Base-by-base conservation (phyloP, 2,113 vertebrate genomes). In the Lagopus muta region DNA sequence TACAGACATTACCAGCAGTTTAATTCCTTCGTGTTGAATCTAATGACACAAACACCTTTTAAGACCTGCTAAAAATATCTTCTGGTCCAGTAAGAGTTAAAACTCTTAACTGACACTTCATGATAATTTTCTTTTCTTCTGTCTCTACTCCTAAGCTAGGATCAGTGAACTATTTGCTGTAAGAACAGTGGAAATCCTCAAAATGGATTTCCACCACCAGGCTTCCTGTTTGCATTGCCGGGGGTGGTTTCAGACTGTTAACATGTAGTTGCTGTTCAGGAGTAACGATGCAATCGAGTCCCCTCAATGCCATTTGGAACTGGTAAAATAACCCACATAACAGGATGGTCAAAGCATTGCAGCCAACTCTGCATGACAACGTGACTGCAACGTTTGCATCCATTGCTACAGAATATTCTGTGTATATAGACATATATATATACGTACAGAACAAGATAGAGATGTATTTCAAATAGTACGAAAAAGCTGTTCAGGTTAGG, bases 301-400 rank as follows among this genome's bases (percentile, higher is more conserved):
- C 40, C 60, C 75, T 30, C 60, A 8, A 30, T 28, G 82, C 69
- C 64, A 36, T 80, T 93, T 91, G 81, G 91, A 87, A 77, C 69
- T 75, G 72, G 1, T 92, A 80, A 92, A 82, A 86, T 81, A 84
- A 91, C 79, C 83, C 79, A 88, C 85, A 88, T 86, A 82, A 83
- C 15, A 28, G 76, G 55, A 74, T 80, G 89, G 92, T 92, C 93
- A 95, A 96, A 96, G 89, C 84, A 30, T 11, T 7, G 32, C 17
- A 77, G 45, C 54, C 4, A 3, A 12, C 73, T 86, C 55, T 55
- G 61, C 57, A 19, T 11, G 36, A 13, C 6, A 76, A 60, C 58
- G 42, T 43, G 67, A 72, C 87, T 93, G 85, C 67, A 74, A 55
- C 32, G 38, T 74, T 66, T 93, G 45, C 85, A 85, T 36, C 78